Evolutionary conservation across 2,888 invertebrate genomes (phyloP), one percentile per base, ranked within the genome.

Genomic region (Buathra laborator): DNA sequence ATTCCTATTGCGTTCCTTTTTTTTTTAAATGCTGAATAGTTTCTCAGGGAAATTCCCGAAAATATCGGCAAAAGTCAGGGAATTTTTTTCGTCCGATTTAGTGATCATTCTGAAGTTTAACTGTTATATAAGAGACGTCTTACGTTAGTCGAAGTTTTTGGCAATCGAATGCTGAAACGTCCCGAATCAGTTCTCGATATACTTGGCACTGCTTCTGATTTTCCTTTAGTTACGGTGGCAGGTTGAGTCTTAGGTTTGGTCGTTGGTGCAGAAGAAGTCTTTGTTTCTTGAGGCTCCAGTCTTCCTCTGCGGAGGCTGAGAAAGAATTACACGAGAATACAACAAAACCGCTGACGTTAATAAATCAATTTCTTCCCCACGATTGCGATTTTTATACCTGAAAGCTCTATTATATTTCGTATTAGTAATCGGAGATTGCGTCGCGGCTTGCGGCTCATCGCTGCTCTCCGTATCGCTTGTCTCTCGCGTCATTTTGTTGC

Each of bases 271-370:
- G 92, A 89, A 79, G 93, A 92, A 7, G 94, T 92, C 86, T 95
- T 95, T 76, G 95, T 90, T 88, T 95, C 94, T 1, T 94, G 94
- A 6, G 94, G 94, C 87, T 96, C 96, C 51, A 96, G 90, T 87
- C 96, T 93, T n/a, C 96, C 95, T 93, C 96, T 89, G 89, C 97
- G 94, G 94, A 97, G 94, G 91, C 96, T 95, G 84, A 9, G 80
- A 51, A 64, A 19, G 19, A 19, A 1, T 24, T 43, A 44, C 29
- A 56, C 3, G 6, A n/a, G 14, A 59, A 48, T 68, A 53, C 29
- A 56, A 19, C 14, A 19, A 16, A n/a, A 44, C 4, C 5, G 48
- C 29, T 5, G 12, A 32, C 2, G 37, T 37, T 0, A 32, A 64
- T 51, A 64, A 76, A 19, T 32, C 32, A 7, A 56, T 53, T 29